phyloP scores from a whole-genome alignment of 2,113 vertebrate species.

The Irena cyanogastra region DNA sequence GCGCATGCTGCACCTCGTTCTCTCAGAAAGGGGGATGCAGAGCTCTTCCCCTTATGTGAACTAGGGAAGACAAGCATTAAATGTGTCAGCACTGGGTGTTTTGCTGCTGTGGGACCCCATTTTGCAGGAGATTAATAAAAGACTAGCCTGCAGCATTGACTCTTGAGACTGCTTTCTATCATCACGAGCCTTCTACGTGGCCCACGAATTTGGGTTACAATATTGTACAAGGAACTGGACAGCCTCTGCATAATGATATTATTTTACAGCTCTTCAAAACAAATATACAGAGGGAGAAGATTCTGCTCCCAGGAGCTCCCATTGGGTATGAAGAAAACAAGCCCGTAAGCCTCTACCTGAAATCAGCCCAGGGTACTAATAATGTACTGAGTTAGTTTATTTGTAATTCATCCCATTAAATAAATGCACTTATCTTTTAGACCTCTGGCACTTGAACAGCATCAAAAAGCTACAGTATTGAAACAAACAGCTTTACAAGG shows the following conservation, averaged over 20 bases:
- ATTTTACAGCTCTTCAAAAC: neutral
- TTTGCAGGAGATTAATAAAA: constrained; percentile 59
- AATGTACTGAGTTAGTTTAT: neutral
- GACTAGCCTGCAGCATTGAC: constrained; percentile 43
- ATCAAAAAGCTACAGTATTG: neutral
- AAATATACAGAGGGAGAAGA: neutral
- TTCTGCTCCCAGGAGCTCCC: neutral
- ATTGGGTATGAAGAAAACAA: neutral
- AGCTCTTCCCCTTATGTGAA: constrained; percentile 12
- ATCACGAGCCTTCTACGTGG: neutral
- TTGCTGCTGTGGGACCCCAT: constrained; percentile 45
- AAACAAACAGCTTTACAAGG: neutral
- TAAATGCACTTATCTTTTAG: neutral
- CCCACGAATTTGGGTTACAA: neutral
- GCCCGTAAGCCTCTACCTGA: neutral
- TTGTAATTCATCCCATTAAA: neutral
- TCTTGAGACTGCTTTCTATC: constrained; percentile 36
- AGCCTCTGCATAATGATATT: neutral
- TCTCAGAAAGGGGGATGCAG: constrained; percentile 6
- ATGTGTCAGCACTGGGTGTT: constrained; percentile 25
- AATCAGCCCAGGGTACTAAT: neutral
- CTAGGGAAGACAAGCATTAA: constrained; percentile 1
- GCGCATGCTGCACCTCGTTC: neutral
- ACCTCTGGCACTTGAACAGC: neutral
- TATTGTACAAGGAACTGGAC: constrained; percentile 1